Percentiles rank a stretch among this genome's conserved stretches.
These are phyloP conservation scores for Isotomurus palustris DNA, from an alignment of 2,888 invertebrate genomes.

Conservation along the genomic window DNA sequence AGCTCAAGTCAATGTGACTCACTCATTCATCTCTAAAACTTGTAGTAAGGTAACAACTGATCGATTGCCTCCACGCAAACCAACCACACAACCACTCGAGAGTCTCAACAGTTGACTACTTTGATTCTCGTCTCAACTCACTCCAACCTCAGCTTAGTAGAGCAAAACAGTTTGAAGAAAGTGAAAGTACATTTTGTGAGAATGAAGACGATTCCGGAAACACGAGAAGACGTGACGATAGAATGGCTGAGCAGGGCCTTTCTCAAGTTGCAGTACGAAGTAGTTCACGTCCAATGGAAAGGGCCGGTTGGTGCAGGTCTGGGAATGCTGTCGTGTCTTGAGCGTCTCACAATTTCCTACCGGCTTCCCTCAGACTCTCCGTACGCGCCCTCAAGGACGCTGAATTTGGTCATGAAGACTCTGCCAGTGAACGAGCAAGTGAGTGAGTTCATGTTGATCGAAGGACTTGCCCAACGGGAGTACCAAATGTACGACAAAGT, in stretches of 20 bases:
- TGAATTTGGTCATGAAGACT: slow-evolving; percentile 25
- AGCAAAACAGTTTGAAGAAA: no score
- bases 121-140: no score
- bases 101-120: no score
- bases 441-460: slow-evolving; percentile 14
- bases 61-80: no score
- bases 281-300: slow-evolving; percentile 14
- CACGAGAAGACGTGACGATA: slow-evolving; percentile 21
- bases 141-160: no score
- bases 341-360: slow-evolving; percentile 20
- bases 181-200: no score
- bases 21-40: no score
- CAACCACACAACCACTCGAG: no score
- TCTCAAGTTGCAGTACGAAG: slow-evolving; percentile 5
- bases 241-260: slow-evolving; percentile 22
- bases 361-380: slow-evolving; percentile 2
- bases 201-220: no score
- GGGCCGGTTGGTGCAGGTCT: slow-evolving; percentile 13
- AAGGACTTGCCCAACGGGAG: slow-evolving; percentile 25
- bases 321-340: slow-evolving; percentile 16
- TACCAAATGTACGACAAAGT: slow-evolving; percentile 28
- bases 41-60: no score
- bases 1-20: no score
- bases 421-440: slow-evolving; percentile 17
- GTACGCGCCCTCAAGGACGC: neutral